These are phyloP conservation scores for Synchiropus splendidus DNA, from an alignment of 2,113 vertebrate genomes.

Conservation along the genomic window DNA sequence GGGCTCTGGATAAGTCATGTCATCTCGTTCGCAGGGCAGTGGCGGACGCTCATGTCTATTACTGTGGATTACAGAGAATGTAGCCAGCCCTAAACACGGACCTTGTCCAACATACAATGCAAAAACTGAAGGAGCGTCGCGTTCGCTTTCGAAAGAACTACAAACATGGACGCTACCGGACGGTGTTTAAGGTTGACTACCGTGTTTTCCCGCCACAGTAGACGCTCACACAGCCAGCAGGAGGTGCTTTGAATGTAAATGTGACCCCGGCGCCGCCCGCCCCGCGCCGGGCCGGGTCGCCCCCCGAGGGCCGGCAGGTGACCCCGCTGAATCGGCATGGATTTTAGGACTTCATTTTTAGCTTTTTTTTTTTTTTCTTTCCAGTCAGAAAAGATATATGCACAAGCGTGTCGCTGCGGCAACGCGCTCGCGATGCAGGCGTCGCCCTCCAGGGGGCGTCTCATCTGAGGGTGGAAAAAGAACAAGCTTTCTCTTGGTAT, in stretches of 20 bases:
- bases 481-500: slow-evolving; percentile 77
- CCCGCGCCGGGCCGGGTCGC: too few relatives aligned
- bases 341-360: slow-evolving; percentile 33
- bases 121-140: slow-evolving; percentile 45
- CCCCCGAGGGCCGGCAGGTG: too few relatives aligned
- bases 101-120: slow-evolving; percentile 68
- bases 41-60: slow-evolving; percentile 77
- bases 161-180: slow-evolving; percentile 53
- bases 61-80: slow-evolving; percentile 81
- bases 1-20: slow-evolving; percentile 76
- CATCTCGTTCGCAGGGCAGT: slow-evolving; percentile 77
- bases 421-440: slow-evolving; percentile 43
- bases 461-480: slow-evolving; percentile 19
- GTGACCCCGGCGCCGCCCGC: too few relatives aligned
- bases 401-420: slow-evolving; percentile 61
- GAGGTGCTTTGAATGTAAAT: slow-evolving; percentile 9
- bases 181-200: slow-evolving; percentile 61
- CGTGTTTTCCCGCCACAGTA: slow-evolving; percentile 18
- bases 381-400: slow-evolving; percentile 62
- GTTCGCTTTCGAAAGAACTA: slow-evolving; percentile 48
- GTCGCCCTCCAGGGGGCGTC: too few relatives aligned
- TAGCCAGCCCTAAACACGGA: slow-evolving; percentile 77
- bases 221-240: slow-evolving; percentile 11
- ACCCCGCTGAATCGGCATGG: too few relatives aligned
- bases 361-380: slow-evolving; percentile 41